phyloP scores from a whole-genome alignment of 2,888 invertebrate species.

The Malthinus seriepunctatus region DNA sequence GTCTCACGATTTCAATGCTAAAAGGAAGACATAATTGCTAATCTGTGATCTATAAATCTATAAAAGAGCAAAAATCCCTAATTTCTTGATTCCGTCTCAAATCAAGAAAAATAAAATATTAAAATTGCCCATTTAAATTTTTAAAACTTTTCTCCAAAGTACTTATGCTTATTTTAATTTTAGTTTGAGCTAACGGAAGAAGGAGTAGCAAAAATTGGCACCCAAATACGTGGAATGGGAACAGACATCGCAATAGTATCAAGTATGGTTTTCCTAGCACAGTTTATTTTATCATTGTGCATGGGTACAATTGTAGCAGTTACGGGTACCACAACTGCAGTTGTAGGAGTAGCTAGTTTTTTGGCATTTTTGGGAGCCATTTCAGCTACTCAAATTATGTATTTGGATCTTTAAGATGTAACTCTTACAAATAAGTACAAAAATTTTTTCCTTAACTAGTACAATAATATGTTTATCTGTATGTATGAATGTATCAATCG shows the following conservation, averaged over 20 bases:
- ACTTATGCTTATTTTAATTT: conserved; percentile 33
- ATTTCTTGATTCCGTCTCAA: too few species aligned
- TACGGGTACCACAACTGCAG: conserved; percentile 84
- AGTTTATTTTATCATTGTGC: conserved; percentile 84
- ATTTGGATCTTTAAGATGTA: conserved; percentile 74
- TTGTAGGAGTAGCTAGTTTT: conserved; percentile 82
- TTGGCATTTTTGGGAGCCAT: conserved; percentile 85
- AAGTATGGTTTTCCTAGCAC: conserved; percentile 93
- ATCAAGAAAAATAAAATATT: too few species aligned
- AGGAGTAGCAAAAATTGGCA: conserved; percentile 60
- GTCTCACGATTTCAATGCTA: too few species aligned
- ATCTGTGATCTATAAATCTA: too few species aligned
- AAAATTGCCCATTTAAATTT: background rate
- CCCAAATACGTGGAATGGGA: conserved; percentile 83
- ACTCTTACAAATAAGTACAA: background rate
- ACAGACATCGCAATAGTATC: conserved; percentile 95
- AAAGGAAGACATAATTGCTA: too few species aligned
- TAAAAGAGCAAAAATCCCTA: too few species aligned
- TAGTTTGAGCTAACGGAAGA: conserved; percentile 65
- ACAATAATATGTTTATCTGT: background rate
- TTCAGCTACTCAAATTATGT: conserved; percentile 85
- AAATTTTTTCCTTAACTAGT: background rate
- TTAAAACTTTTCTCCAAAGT: background rate
- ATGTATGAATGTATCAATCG: background rate
- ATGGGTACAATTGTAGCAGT: conserved; percentile 83